Evolutionary conservation across 2,888 invertebrate genomes (phyloP), one percentile per base, ranked within the genome.

Genomic region (Thymelicus sylvestris): DNA sequence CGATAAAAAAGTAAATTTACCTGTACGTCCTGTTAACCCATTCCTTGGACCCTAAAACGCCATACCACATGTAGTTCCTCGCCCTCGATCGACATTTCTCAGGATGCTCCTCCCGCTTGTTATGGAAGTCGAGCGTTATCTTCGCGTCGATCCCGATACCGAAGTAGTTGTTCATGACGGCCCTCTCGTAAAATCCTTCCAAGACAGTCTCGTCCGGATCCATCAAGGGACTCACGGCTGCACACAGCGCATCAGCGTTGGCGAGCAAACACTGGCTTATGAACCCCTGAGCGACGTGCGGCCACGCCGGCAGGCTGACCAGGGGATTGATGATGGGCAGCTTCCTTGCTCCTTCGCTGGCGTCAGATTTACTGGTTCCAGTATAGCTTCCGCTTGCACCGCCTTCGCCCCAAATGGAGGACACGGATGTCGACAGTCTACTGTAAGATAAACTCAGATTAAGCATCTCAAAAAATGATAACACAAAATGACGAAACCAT

Each of bases 121-220:
- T 97, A 88, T 99, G 99, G 86, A 99, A 99, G 86, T 99, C 99
- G 60, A 99, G 92, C 0, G 98, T 97, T 68, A 99, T 99, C 91
- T 99, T 99, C 0, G 99, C 99, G 91, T 99, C 99, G 74, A 99
- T 97, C 0, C 99, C 99, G 81, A 99, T 99, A 0, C 99, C 99
- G 86, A 99, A 99, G 86, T 99, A 99, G 87, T 99, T 99, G 90
- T 99, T 99, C 99, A 99, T 99, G 1, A 99, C 98, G 81, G 98
- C 98, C 78, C 97, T 96, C 89, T 99, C 99, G 80, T 97, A 97
- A 87, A 97, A 97, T 0, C 98, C 98, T 92, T 98, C 98, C 83
- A 97, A 92, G 2, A 97, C 93, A 0, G 97, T 97, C 82, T 98
- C 97, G 82, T 98, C 98, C 0, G 97, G 97, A 85, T 98, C 98